phyloP scores from a whole-genome alignment of 2,113 vertebrate species.

The Probosciger aterrimus region DNA sequence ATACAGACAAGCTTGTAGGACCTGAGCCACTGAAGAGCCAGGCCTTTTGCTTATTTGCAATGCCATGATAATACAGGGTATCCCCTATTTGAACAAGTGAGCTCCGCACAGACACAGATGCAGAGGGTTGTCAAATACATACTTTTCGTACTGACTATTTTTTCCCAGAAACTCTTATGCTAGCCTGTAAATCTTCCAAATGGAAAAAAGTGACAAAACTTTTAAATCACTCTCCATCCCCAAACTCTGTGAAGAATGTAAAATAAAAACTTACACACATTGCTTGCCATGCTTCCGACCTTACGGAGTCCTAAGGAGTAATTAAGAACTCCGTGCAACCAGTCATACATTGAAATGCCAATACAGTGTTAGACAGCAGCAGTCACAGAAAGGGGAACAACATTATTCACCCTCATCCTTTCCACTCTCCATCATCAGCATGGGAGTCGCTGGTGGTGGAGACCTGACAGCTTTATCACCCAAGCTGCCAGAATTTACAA shows the following conservation, averaged over 20 bases:
- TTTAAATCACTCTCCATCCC: not conserved
- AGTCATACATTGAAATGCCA: not conserved
- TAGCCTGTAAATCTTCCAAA: not conserved
- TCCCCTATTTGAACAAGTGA: not conserved
- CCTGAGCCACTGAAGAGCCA: not conserved
- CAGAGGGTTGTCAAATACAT: not conserved
- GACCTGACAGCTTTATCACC: conserved; percentile 46
- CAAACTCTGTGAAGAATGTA: not conserved
- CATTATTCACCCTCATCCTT: not conserved
- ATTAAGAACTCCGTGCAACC: not conserved
- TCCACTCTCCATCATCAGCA: not conserved
- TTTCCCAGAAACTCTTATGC: not conserved
- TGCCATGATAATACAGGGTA: fast-evolving
- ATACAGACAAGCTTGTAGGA: not conserved
- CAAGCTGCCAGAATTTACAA: conserved; percentile 40
- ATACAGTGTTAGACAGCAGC: not conserved
- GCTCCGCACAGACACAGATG: not conserved
- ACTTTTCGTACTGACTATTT: not conserved
- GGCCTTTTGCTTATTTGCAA: not conserved
- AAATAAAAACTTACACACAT: not conserved
- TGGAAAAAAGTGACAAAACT: not conserved
- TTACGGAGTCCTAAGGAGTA: not conserved
- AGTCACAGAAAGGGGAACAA: not conserved
- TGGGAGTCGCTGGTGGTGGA: not conserved
- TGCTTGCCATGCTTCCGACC: not conserved